Percentiles rank a stretch among this genome's conserved stretches.
phyloP scores from a whole-genome alignment of 2,113 vertebrate species.

The Todiramphus chloris region DNA sequence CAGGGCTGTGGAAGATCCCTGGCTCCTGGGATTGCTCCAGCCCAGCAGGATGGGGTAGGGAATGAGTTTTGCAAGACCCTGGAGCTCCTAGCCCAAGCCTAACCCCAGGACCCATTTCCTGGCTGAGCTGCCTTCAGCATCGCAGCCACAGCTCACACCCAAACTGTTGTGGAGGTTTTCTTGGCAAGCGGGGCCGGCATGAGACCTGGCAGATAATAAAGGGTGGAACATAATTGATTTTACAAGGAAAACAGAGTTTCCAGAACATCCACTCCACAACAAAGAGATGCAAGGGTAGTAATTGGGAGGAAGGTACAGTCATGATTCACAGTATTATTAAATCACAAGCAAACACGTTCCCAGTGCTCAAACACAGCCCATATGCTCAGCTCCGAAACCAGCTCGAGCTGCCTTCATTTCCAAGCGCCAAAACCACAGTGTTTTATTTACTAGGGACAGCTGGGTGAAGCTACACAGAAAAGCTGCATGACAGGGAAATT shows the following conservation, averaged over 20 bases:
- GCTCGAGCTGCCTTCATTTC: neutral
- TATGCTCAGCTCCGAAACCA: neutral
- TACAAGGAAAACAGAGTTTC: neutral
- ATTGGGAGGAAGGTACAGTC: neutral
- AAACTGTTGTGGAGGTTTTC: neutral
- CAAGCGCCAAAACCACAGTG: neutral
- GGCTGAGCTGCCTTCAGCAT: neutral
- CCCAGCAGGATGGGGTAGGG: neutral
- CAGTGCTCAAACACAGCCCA: neutral
- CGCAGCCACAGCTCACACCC: fast-evolving
- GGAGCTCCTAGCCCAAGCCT: neutral
- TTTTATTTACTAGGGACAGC: constrained; percentile 10
- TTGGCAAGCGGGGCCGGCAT: neutral
- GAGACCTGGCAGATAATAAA: neutral
- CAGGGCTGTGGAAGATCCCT: neutral
- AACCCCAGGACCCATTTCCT: neutral
- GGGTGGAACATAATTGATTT: neutral
- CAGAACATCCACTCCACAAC: neutral
- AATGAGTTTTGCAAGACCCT: neutral
- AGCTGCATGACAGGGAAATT: neutral
- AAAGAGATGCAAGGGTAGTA: neutral
- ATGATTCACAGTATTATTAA: neutral
- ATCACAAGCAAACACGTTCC: neutral
- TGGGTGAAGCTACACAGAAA: neutral
- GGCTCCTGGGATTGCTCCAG: neutral